These are phyloP conservation scores for Loris lydekkerianus DNA, from an alignment of 2,797 vertebrate genomes.

Conservation along the genomic window DNA sequence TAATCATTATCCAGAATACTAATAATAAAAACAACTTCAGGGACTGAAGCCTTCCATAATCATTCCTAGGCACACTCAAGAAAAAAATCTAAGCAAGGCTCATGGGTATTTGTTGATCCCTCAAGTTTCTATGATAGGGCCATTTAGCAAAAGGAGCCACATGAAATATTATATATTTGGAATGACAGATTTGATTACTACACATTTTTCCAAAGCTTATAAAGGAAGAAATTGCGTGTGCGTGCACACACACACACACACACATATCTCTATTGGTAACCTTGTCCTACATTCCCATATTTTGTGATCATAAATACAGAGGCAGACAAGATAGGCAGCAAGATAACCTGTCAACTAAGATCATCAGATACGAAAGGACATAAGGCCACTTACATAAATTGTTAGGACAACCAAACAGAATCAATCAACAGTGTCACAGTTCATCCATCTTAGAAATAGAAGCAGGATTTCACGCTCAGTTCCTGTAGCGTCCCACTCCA, in stretches of 20 bases:
- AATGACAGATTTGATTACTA: not conserved
- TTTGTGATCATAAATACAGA: not conserved
- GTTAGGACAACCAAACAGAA: not conserved
- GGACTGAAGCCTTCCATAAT: not conserved
- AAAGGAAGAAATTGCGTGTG: not conserved
- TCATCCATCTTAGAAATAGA: not conserved
- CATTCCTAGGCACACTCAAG: not conserved
- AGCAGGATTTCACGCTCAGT: conserved; percentile 1
- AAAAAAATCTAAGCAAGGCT: not conserved
- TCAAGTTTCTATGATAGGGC: not conserved
- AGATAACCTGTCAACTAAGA: conserved; percentile 8
- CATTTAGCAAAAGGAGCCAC: not conserved
- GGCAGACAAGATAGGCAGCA: not conserved
- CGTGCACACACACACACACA: not conserved
- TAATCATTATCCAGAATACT: conserved; percentile 3
- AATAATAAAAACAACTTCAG: not conserved
- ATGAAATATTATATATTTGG: not conserved
- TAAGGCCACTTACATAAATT: not conserved
- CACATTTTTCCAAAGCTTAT: not conserved
- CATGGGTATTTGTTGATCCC: not conserved
- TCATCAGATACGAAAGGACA: not conserved
- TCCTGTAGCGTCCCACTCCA: not conserved
- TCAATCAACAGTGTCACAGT: not conserved
- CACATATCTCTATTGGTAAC: not conserved
- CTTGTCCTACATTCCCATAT: not conserved